These are phyloP conservation scores for Micropoecilia bifurca DNA, from an alignment of 2,797 vertebrate species.

Conservation along the genomic window DNA sequence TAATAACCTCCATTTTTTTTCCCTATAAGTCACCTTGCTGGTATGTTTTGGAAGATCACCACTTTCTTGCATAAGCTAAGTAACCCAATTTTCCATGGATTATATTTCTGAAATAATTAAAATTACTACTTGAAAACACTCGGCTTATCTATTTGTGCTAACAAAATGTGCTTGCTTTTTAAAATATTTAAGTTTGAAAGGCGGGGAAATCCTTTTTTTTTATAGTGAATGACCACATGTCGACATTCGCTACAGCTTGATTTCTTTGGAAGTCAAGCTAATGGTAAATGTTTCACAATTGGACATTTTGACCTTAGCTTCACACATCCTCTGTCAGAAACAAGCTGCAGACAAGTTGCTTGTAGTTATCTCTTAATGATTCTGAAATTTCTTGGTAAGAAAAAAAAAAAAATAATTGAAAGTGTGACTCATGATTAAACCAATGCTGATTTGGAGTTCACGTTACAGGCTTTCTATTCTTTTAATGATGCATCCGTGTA, in stretches of 20 bases:
- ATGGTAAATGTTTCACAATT: neutral
- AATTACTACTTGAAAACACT: neutral
- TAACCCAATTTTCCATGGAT: neutral
- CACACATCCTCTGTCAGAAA: neutral
- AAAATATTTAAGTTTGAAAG: neutral
- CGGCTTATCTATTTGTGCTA: neutral
- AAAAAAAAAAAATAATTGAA: conserved; percentile 8
- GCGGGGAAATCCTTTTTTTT: too few relatives aligned
- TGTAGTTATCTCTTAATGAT: neutral
- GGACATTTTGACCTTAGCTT: neutral
- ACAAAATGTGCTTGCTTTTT: neutral
- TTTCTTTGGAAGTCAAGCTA: neutral
- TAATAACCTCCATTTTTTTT: too few relatives aligned
- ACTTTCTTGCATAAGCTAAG: neutral
- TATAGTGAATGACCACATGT: too few relatives aligned
- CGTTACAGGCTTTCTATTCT: conserved; percentile 18
- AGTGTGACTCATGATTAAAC: conserved; percentile 29
- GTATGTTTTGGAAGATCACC: neutral
- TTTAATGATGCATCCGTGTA: conserved; percentile 20
- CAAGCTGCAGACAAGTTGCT: neutral
- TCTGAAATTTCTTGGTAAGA: conserved; percentile 27
- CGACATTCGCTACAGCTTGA: too few relatives aligned
- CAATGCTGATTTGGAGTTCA: neutral
- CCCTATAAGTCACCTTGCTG: neutral
- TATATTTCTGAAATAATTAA: neutral